phyloP scores from a whole-genome alignment of 1,140 invertebrate genomes.

The Eumeta japonica region DNA sequence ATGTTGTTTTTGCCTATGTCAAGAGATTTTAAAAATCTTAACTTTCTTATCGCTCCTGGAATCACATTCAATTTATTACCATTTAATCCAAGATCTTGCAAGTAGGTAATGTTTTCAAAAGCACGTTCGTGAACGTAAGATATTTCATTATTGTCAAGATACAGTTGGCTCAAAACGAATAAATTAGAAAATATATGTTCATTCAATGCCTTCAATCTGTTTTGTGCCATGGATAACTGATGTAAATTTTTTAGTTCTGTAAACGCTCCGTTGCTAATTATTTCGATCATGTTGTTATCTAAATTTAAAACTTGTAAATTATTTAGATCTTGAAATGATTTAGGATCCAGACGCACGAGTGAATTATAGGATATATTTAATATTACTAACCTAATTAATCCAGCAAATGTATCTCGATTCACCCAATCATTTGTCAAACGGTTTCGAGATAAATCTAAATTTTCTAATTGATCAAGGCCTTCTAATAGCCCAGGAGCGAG shows the following conservation, averaged over 20 bases:
- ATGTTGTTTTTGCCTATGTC: slow-evolving; percentile 80
- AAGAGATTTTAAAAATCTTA: slow-evolving; percentile 71
- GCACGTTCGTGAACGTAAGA: slow-evolving; percentile 67
- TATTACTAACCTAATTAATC: slow-evolving; percentile 71
- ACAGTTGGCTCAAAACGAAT: slow-evolving; percentile 71
- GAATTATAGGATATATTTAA: slow-evolving; percentile 76
- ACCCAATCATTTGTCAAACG: slow-evolving; percentile 76
- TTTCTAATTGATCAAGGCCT: slow-evolving; percentile 72
- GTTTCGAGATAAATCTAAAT: slow-evolving; percentile 77
- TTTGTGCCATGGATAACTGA: slow-evolving; percentile 72
- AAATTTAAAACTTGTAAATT: slow-evolving; percentile 75
- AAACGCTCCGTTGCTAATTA: slow-evolving; percentile 73
- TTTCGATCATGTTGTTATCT: slow-evolving; percentile 74
- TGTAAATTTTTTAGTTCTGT: slow-evolving; percentile 72
- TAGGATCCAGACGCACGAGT: slow-evolving; percentile 68
- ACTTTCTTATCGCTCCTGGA: slow-evolving; percentile 66
- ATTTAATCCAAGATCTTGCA: slow-evolving; percentile 78
- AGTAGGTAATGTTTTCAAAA: slow-evolving; percentile 75
- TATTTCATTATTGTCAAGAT: slow-evolving; percentile 74
- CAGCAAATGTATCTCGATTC: slow-evolving; percentile 76
- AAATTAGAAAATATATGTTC: slow-evolving; percentile 72
- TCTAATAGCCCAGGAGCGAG: slow-evolving; percentile 76
- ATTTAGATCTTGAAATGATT: slow-evolving; percentile 75
- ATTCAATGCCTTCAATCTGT: slow-evolving; percentile 69
- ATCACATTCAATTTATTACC: slow-evolving; percentile 72